These are phyloP conservation scores for Corythornis madagascariensis DNA, from an alignment of 2,113 vertebrate species.

Conservation along the genomic window DNA sequence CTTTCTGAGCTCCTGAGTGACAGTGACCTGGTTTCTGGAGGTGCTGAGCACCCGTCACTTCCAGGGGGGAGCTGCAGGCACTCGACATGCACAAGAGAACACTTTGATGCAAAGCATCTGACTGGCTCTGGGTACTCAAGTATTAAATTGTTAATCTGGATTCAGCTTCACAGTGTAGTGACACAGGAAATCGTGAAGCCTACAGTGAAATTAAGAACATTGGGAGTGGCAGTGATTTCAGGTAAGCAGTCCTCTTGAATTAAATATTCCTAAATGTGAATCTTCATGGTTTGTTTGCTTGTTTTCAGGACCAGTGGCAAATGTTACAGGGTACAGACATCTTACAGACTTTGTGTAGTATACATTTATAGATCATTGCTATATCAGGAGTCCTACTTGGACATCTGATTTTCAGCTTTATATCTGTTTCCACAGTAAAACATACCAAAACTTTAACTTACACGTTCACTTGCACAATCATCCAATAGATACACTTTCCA, in stretches of 20 bases:
- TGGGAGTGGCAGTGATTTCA: not conserved
- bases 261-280: not conserved
- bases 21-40: constrained; percentile 33
- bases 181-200: not conserved
- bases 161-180: not conserved
- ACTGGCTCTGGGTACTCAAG: constrained; percentile 36
- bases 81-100: not conserved
- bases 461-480: not conserved
- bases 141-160: constrained; percentile 51
- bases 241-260: not conserved
- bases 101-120: constrained; percentile 35
- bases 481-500: constrained; percentile 22
- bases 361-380: not conserved
- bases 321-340: not conserved
- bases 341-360: not conserved
- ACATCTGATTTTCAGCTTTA: constrained; percentile 23
- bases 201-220: not conserved
- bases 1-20: not conserved
- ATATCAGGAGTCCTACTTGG: not conserved
- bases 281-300: not conserved
- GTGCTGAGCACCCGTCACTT: constrained; percentile 31
- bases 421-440: not conserved
- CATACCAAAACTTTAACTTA: not conserved
- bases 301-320: not conserved
- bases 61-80: constrained; percentile 8